Conservation (phyloP, 30 jellyfish, hydroid and myxozoan genomes). For the Hydractinia echinata region DNA sequence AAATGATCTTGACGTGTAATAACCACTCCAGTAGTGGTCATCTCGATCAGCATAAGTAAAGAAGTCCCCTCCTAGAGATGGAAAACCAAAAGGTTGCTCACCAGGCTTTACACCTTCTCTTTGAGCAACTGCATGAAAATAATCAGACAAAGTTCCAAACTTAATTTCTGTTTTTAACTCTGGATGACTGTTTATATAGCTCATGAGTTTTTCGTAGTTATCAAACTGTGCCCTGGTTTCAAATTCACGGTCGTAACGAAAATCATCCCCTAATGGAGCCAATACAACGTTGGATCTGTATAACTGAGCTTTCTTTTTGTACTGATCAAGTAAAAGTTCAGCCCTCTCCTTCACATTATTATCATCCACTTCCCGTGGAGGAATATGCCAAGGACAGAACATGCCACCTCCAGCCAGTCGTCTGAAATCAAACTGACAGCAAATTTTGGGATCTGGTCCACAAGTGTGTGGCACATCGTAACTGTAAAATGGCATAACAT, state of each 20-base stretch:
- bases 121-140: slow-evolving; percentile 69
- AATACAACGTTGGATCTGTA: slow-evolving; percentile 63
- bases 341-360: slow-evolving; percentile 64
- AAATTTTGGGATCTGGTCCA: slow-evolving; percentile 91
- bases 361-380: slow-evolving; percentile 60
- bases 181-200: slow-evolving; percentile 62
- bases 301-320: slow-evolving; percentile 74
- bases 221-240: slow-evolving; percentile 57
- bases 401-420: slow-evolving; percentile 89
- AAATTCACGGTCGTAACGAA: slow-evolving; percentile 68
- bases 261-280: slow-evolving; percentile 92
- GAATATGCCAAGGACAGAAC: slow-evolving; percentile 88
- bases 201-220: slow-evolving; percentile 73
- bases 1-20: slow-evolving; percentile 76
- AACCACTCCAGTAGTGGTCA: slow-evolving; percentile 97
- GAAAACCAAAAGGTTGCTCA: slow-evolving; percentile 49
- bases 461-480: slow-evolving; percentile 92
- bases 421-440: slow-evolving; percentile 89
- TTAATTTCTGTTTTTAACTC: slow-evolving; percentile 70
- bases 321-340: slow-evolving; percentile 65
- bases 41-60: slow-evolving; percentile 89
- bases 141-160: slow-evolving; percentile 81
- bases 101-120: slow-evolving; percentile 68
- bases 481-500: slow-evolving; percentile 91
- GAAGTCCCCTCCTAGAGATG: slow-evolving; percentile 74